These are phyloP conservation scores for Zootoca vivipara DNA, from an alignment of 2,113 vertebrate species.

Conservation along the genomic window DNA sequence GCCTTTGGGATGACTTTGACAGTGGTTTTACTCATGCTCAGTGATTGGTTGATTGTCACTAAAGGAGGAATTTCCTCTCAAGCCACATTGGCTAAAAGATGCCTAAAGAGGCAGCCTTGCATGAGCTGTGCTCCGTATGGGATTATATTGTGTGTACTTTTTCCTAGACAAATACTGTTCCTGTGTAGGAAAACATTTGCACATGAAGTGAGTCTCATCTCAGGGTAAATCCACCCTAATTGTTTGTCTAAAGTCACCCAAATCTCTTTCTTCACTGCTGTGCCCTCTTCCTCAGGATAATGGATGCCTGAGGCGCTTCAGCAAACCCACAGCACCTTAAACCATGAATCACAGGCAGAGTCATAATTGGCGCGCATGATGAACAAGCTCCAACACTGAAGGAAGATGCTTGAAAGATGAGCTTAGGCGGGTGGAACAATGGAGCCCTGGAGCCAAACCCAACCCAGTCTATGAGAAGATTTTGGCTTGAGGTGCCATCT, in stretches of 20 bases:
- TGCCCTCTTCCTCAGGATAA: conserved; percentile 9
- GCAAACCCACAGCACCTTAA: neutral
- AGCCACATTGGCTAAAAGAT: neutral
- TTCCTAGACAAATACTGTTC: neutral
- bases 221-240: neutral
- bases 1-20: neutral
- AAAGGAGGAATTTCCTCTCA: neutral
- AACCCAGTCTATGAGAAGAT: neutral
- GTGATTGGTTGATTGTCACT: neutral
- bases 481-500: conserved; percentile 21
- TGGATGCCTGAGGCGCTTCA: neutral
- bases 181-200: neutral
- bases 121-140: neutral
- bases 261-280: neutral
- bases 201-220: neutral
- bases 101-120: neutral
- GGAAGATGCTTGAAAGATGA: conserved; percentile 19
- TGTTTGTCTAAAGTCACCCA: neutral
- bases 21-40: neutral
- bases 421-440: neutral
- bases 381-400: conserved; percentile 26
- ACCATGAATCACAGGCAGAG: neutral
- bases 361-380: neutral
- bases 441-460: conserved; percentile 32
- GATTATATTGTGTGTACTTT: neutral